Conservation (phyloP, 2,113 vertebrate genomes). For the Lynx canadensis region DNA sequence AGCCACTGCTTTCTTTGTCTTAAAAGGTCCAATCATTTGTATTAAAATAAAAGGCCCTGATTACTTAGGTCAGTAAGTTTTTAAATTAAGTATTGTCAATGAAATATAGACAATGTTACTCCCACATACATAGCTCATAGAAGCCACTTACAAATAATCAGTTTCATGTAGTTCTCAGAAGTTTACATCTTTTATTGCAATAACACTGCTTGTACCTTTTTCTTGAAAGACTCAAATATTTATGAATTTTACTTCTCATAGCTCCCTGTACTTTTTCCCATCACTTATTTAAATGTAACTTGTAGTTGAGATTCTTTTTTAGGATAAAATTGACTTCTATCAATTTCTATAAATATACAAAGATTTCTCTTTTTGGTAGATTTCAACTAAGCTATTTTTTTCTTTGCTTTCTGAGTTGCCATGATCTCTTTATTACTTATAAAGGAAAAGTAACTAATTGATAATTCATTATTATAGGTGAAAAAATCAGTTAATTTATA, state of each 20-base stretch:
- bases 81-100: background rate
- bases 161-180: conserved; percentile 28
- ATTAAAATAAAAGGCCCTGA: background rate
- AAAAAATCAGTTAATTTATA: background rate
- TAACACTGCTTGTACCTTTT: conserved; percentile 4
- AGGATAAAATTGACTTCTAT: conserved; percentile 54
- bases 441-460: background rate
- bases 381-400: background rate
- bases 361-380: conserved; percentile 20
- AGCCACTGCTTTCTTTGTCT: background rate
- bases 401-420: background rate
- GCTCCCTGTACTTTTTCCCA: conserved; percentile 42
- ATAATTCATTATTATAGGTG: background rate
- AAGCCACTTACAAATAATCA: background rate
- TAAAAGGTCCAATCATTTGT: background rate
- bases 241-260: conserved; percentile 7
- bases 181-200: background rate
- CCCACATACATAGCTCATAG: background rate
- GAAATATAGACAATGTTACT: background rate
- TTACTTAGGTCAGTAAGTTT: background rate
- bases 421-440: background rate
- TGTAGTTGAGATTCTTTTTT: conserved; percentile 17
- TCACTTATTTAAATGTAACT: conserved; percentile 63
- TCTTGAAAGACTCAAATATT: conserved; percentile 40
- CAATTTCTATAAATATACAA: conserved; percentile 18